A percentile compares a stretch with the other conserved stretches of the same genome.
phyloP scores from a whole-genome alignment of 2,113 vertebrate species.

The Morone chrysops region DNA sequence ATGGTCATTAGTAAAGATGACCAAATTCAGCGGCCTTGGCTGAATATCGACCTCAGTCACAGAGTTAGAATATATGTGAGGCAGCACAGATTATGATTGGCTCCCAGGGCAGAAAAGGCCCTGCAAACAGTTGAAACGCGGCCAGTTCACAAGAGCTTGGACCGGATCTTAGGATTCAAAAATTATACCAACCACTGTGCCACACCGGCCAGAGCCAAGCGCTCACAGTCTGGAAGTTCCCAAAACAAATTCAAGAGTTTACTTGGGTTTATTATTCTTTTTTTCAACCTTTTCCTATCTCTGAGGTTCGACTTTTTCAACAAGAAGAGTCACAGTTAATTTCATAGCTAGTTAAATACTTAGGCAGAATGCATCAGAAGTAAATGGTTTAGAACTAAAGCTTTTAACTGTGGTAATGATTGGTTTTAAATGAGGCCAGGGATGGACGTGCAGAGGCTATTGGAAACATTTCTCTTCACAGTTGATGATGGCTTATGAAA shows the following conservation, averaged over 20 bases:
- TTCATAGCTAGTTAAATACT: conserved; percentile 82
- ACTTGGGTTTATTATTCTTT: conserved; percentile 33
- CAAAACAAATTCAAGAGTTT: conserved; percentile 61
- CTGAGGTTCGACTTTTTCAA: conserved; percentile 43
- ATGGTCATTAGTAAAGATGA: conserved; percentile 57
- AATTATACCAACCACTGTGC: conserved; percentile 56
- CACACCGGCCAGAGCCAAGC: conserved; percentile 53
- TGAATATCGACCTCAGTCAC: conserved; percentile 50
- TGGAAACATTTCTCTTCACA: conserved; percentile 35
- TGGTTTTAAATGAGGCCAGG: conserved; percentile 54
- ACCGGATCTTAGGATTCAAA: conserved; percentile 67
- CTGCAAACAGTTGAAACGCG: conserved; percentile 55
- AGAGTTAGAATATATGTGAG: conserved; percentile 47
- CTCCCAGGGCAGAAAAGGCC: conserved; percentile 39
- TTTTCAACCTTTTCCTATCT: conserved; percentile 54
- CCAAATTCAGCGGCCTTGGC: conserved; percentile 40
- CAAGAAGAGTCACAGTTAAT: conserved; percentile 71
- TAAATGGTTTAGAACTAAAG: conserved; percentile 70
- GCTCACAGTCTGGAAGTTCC: conserved; percentile 52
- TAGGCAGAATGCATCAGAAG: conserved; percentile 56
- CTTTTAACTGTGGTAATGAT: conserved; percentile 57
- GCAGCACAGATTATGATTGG: conserved; percentile 56
- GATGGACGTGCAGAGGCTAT: conserved; percentile 39
- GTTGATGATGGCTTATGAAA: conserved; percentile 33
- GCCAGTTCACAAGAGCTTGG: conserved; percentile 68